Percentiles rank a stretch among this genome's conserved stretches.
Evolutionary conservation across 2,113 vertebrate species (phyloP).

Genomic region (Larimichthys crocea): DNA sequence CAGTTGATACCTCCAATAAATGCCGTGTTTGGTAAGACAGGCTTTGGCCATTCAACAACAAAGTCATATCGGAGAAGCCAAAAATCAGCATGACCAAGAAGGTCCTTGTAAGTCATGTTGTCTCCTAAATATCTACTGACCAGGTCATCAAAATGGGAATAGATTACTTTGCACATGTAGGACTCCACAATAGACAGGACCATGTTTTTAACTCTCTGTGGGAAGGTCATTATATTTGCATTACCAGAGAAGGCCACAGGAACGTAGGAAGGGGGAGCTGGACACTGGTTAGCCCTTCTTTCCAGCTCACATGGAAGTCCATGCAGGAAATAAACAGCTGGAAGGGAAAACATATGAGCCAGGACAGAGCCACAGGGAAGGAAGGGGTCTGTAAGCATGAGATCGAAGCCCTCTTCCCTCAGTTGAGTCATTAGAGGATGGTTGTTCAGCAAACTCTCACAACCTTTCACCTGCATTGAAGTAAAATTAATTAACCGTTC

Average conservation of each 20-base stretch:
- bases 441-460: constrained; percentile 79
- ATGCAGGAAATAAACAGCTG: constrained; percentile 87
- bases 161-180: constrained; percentile 60
- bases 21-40: constrained; percentile 90
- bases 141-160: constrained; percentile 69
- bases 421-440: constrained; percentile 80
- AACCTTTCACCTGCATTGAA: constrained; percentile 66
- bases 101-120: constrained; percentile 74
- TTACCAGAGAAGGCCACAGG: constrained; percentile 64
- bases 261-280: constrained; percentile 86
- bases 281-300: constrained; percentile 80
- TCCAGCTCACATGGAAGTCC: constrained; percentile 84
- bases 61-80: constrained; percentile 90
- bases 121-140: constrained; percentile 79
- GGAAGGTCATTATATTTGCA: constrained; percentile 86
- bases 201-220: constrained; percentile 84
- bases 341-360: constrained; percentile 84
- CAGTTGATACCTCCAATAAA: constrained; percentile 87
- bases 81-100: constrained; percentile 83
- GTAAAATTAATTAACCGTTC: constrained; percentile 66
- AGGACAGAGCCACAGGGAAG: constrained; percentile 88
- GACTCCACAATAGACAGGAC: constrained; percentile 53
- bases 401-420: constrained; percentile 80
- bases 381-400: constrained; percentile 87
- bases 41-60: constrained; percentile 86